Evolutionary conservation across 2,888 invertebrate genomes (phyloP), one percentile per base, ranked within the genome.

Genomic region (Ochlodes sylvanus): DNA sequence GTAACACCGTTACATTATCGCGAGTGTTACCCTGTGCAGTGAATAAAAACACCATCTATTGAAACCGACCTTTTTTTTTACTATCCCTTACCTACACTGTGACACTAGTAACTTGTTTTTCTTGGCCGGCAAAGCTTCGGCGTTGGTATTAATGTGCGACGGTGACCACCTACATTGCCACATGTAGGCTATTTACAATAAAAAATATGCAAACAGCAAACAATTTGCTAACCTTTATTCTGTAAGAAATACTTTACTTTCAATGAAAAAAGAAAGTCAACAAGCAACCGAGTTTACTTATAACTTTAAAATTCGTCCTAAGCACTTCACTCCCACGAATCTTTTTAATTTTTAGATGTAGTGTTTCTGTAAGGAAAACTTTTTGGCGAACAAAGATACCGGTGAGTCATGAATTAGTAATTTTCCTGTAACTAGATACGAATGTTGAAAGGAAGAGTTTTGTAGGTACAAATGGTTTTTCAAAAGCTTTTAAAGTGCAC

Each of bases 381-480:
- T 54, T 54, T 54, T 19, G 54, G 14, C 10, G 54, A 32, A 54
- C 21, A 52, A 54, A 54, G 54, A 1, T 32, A 32, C 6, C 7
- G n/a, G 7, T 32, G 32, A 54, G 10, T 54, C 32, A 32, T 54
- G 54, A 54, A 54, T 54, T 54, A 54, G 27, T 54, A 32, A 54
- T 32, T 1, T 32, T 27, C 1, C n/a, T 10, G n/a, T 54, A 10
- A 54, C 15, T 32, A 32, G 32, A 54, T n/a, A 54, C n/a, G 27
- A 54, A 14, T 19, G n/a, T 15, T 54, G 54, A 54, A 54, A 32
- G 54, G 32, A 54, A 54, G 54, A 27, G 6, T n/a, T 54, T 32
- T 54, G 52, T 32, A 32, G 14, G 1, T 6, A 32, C n/a, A 54
- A 54, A 27, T 9, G 54, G 7, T 32, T 27, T 54, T 27, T n/a